Percentiles rank a stretch among this genome's conserved stretches.
These are phyloP conservation scores for Leucoptera coffeella DNA, from an alignment of 2,888 invertebrate species.

Conservation along the genomic window DNA sequence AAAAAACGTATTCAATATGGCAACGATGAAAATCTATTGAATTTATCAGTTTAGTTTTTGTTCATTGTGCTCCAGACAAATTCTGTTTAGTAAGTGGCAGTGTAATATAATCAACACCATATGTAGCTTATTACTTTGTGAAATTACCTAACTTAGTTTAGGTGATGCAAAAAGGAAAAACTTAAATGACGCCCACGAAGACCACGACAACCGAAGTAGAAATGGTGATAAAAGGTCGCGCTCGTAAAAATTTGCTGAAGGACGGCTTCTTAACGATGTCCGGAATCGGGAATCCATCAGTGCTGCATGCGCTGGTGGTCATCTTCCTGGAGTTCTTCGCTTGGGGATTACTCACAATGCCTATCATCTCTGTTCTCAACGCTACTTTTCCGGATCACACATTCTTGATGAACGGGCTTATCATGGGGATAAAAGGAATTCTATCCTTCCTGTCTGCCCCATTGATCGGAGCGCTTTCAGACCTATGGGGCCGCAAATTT, in stretches of 20 bases:
- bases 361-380: conserved; percentile 91
- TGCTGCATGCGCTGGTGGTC: conserved; percentile 97
- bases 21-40: no score
- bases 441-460: conserved; percentile 97
- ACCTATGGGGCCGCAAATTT: conserved; percentile 97
- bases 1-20: no score
- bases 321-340: conserved; percentile 99
- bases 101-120: no score
- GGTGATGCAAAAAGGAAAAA: conserved; percentile 20
- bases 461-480: conserved; percentile 92
- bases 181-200: conserved; percentile 66
- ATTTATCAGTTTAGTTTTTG: no score
- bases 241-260: conserved; percentile 80
- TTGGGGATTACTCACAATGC: conserved; percentile 98
- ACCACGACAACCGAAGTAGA: conserved; percentile 79
- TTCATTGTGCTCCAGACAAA: no score
- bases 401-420: conserved; percentile 98
- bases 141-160: no score
- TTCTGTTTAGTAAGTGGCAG: no score
- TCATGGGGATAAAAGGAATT: conserved; percentile 97
- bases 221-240: conserved; percentile 82
- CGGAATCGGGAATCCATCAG: conserved; percentile 90
- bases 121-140: no score
- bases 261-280: conserved; percentile 84
- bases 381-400: conserved; percentile 98